These are phyloP conservation scores for Muntiacus muntjak DNA, from an alignment of 2,113 vertebrate genomes.

Conservation along the genomic window DNA sequence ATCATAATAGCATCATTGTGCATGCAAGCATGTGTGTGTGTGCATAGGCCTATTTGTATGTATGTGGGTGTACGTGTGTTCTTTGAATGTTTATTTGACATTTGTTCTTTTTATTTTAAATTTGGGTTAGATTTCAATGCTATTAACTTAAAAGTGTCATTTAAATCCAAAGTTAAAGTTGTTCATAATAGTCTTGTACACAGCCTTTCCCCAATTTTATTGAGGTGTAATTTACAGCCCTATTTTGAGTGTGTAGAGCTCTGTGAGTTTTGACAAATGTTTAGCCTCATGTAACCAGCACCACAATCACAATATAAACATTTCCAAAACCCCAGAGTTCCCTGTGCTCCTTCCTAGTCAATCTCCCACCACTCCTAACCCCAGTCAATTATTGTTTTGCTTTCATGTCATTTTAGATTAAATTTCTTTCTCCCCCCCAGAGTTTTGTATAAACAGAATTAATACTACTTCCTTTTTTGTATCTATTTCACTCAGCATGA, in stretches of 20 bases:
- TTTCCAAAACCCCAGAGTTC: not conserved
- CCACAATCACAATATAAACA: constrained; percentile 17
- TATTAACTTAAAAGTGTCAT: not conserved
- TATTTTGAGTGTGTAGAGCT: not conserved
- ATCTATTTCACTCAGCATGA: not conserved
- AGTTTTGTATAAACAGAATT: constrained; percentile 17
- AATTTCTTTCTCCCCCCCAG: not conserved
- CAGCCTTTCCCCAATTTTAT: not conserved
- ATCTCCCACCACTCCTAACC: not conserved
- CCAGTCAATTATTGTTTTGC: not conserved
- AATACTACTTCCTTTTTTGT: not conserved
- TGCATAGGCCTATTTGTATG: too few species aligned
- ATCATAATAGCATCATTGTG: not conserved
- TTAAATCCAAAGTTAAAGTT: constrained; percentile 5
- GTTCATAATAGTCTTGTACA: not conserved
- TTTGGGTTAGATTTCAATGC: constrained; percentile 15
- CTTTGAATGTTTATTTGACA: not conserved
- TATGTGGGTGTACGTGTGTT: not conserved
- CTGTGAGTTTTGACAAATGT: constrained; percentile 25
- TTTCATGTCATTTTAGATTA: constrained; percentile 34
- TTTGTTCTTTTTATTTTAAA: constrained; percentile 6
- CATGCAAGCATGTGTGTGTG: not conserved
- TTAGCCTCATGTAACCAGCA: not conserved
- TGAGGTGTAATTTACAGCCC: constrained; percentile 1
- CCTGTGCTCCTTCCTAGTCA: not conserved